phyloP scores from a whole-genome alignment of 2,888 invertebrate species.

The Hypomecis punctinalis region DNA sequence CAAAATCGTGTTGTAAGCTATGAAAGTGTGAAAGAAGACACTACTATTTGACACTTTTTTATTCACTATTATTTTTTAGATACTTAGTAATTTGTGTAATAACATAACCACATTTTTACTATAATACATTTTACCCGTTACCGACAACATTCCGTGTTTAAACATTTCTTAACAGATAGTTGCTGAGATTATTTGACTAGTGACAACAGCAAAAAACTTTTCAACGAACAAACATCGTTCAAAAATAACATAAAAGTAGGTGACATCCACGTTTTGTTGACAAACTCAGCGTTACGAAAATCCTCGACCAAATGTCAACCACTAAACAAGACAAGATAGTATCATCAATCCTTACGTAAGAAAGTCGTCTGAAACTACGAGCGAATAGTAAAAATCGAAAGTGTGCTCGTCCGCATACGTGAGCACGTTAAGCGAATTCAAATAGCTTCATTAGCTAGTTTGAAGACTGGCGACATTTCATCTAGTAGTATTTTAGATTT shows the following conservation, averaged over 20 bases:
- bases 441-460: slow-evolving; percentile 30
- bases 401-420: slow-evolving; percentile 40
- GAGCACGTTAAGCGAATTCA: slow-evolving; percentile 17
- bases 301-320: slow-evolving; percentile 27
- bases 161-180: slow-evolving; percentile 11
- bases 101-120: no score
- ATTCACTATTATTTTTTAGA: no score
- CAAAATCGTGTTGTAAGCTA: neutral
- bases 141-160: slow-evolving; percentile 7
- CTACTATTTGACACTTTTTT: neutral
- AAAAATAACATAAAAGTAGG: slow-evolving; percentile 6
- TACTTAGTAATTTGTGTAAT: no score
- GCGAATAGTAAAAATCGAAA: slow-evolving; percentile 51
- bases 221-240: slow-evolving; percentile 17
- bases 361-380: slow-evolving; percentile 24
- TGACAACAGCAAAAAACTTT: slow-evolving; percentile 1
- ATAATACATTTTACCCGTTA: no score
- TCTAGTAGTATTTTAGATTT: no score
- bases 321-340: slow-evolving; percentile 23
- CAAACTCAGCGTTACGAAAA: slow-evolving; percentile 26
- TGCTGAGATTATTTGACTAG: neutral
- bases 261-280: slow-evolving; percentile 21
- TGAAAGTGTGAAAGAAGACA: neutral
- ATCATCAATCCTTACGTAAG: slow-evolving; percentile 28
- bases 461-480: neutral